Evolutionary conservation across 2,888 invertebrate species (phyloP), one percentile per base, ranked within the genome.

Genomic region (Ectemnius cavifrons): DNA sequence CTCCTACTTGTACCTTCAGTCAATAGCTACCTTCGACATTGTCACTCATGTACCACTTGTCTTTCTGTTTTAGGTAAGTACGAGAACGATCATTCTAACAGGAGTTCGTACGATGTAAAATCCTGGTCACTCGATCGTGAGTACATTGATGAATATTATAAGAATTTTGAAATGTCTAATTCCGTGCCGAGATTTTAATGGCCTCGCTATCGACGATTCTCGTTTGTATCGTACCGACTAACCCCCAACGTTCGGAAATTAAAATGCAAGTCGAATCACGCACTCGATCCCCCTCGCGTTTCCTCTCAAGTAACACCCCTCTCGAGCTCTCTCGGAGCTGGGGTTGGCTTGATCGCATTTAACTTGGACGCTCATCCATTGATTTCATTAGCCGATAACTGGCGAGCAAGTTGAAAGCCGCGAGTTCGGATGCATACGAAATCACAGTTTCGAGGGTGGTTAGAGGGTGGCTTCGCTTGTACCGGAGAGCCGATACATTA

Each of bases 321-420:
- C 56, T 61, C 47, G 65, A 56, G 69, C 70, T n/a, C n/a, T n/a
- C n/a, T 66, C 72, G 72, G 59, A 64, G 63, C 61, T 66, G 70
- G 73, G 76, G 79, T 83, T 80, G 74, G 70, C 66, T 84, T 85
- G 85, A 86, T 86, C 86, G 85, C 84, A 84, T 87, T 89, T 87
- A 87, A 89, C 88, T 89, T 86, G 82, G 84, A 82, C 87, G 86
- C 86, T 86, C 87, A 86, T 88, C 86, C 87, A 86, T 89, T 88
- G 90, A 91, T 91, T 90, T 90, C 90, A 90, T 91, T 90, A 90
- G 87, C 81, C 87, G 88, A 90, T 88, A 89, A 82, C 84, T 82
- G 84, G 82, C 82, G 85, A 82, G 77, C 80, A 72, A 81, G 79
- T 84, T 85, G 81, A 80, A 78, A 83, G 69, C 78, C 57, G 52